Evolutionary conservation across 1,140 invertebrate species (phyloP), one percentile per base, ranked within the genome.

Genomic region (Tetramorium alpestre): DNA sequence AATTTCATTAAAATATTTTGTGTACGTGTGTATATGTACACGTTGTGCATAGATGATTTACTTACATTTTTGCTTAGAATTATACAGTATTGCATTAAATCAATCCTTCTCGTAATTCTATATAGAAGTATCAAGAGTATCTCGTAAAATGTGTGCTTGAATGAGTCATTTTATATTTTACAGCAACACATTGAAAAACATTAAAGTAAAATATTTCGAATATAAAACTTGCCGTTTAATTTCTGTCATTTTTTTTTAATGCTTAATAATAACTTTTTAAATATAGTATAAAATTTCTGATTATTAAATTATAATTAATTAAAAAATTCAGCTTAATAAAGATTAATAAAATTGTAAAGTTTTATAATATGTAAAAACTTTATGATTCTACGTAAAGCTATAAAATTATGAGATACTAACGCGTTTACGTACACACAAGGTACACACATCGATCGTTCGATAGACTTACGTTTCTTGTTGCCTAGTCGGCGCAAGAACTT

Each of bases 391-490:
- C 25, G 4, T 67, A 56, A 38, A 38, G n/a, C 6, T 56, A 41
- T 56, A 73, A 38, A 73, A 41, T 56, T 25, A 60, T 16, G 0
- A 38, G 18, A 25, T 58, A 44, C 13, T n/a, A 47, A 69, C n/a
- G 22, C n/a, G 38, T 10, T 22, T 41, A 56, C 33, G 16, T 8
- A 56, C 7, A 41, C 33, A 41, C 72, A 44, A 25, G 54, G 13
- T 76, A 65, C 22, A 22, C 22, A 22, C 18, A 69, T 82, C 65
- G 41, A 84, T 25, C 38, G 70, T 7, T 38, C 18, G 16, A 25
- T n/a, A 3, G 11, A 93, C 95, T 95, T 92, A 95, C 95, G 93
- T 94, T 94, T 95, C 22, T 90, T 94, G 16, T 92, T 92, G 22
- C 92, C 90, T 58, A 95, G 65, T 47, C 92, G 89, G 7, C 93